Evolutionary conservation across 1,140 invertebrate species (phyloP), one percentile per base, ranked within the genome.

Genomic region (Polypedilum pembai): DNA sequence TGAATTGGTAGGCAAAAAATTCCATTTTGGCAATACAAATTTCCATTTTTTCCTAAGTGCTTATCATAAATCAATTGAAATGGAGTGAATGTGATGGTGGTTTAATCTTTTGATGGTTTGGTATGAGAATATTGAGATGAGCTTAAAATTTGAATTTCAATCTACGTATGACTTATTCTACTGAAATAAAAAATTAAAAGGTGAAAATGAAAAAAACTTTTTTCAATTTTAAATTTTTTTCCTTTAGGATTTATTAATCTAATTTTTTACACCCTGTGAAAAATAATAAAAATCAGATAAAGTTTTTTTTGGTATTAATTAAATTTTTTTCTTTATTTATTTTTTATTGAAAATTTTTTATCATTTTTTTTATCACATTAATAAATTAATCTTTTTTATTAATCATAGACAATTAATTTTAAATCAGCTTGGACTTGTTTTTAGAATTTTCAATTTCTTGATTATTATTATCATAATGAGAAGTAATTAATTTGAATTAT

Each of bases 341-440:
- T 56, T 56, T 56, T 56, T 56, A 56, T 15, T 56, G 45, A 56
- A 45, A 56, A 4, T 56, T 56, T 56, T 56, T 12, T 56, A 56
- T 56, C 45, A 56, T 15, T 56, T 56, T n/a, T 56, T 56, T 56
- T 56, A 56, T 56, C 45, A 56, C 45, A 56, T 56, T 56, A 56
- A 56, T 56, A 56, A 56, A 56, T 56, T 56, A 56, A 56, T 56
- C 15, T 56, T 33, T 56, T 56, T 56, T n/a, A 56, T 56, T 56
- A 56, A 56, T 56, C n/a, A 56, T 33, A 33, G 12, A 56, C n/a
- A 56, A 56, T 56, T 56, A 56, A n/a, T 56, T 56, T 56, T 56
- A 56, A n/a, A 56, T 56, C 45, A 4, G 8, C 45, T 33, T 33
- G 24, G 24, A 56, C 12, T 56, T 56, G 12, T 45, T 56, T 56